These are phyloP conservation scores for Rhogogaster chlorosoma DNA, from an alignment of 2,888 invertebrate species.

Conservation along the genomic window DNA sequence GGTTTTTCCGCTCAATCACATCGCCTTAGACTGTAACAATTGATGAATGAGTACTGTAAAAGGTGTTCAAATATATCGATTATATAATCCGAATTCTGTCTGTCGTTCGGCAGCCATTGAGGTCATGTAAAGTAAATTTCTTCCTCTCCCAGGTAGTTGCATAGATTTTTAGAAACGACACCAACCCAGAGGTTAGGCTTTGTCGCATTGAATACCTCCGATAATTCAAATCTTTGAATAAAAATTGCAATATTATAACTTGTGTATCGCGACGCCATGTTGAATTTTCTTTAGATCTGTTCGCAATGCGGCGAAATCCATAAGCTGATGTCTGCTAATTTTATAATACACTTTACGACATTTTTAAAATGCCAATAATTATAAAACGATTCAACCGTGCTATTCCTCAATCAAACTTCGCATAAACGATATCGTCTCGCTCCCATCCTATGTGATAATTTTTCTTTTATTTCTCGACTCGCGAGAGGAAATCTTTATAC, in stretches of 20 bases:
- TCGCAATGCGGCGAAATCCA: constrained; percentile 15
- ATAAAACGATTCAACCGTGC: background rate
- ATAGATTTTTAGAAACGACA: background rate
- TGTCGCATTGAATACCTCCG: background rate
- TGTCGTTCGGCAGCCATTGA: constrained; percentile 63
- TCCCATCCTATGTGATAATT: background rate
- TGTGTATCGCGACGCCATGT: constrained; percentile 30
- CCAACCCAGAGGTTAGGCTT: background rate
- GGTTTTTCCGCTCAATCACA: constrained; percentile 13
- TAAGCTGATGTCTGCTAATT: constrained; percentile 5
- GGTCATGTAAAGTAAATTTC: constrained; percentile 51
- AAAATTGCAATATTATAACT: background rate
- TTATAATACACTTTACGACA: background rate
- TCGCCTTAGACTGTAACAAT: constrained; percentile 23
- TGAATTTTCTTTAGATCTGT: background rate
- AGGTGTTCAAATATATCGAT: constrained; percentile 42
- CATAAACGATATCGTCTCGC: background rate
- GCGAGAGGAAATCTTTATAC: background rate
- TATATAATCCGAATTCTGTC: constrained; percentile 48
- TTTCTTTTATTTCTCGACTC: background rate
- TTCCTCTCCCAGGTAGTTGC: background rate
- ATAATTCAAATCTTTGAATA: background rate
- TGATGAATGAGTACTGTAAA: background rate
- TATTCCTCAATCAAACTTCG: background rate
- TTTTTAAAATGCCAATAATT: background rate